A percentile compares a stretch with the other conserved stretches of the same genome.
These are phyloP conservation scores for Neomicropteryx cornuta DNA, from an alignment of 1,140 invertebrate genomes.

Conservation along the genomic window DNA sequence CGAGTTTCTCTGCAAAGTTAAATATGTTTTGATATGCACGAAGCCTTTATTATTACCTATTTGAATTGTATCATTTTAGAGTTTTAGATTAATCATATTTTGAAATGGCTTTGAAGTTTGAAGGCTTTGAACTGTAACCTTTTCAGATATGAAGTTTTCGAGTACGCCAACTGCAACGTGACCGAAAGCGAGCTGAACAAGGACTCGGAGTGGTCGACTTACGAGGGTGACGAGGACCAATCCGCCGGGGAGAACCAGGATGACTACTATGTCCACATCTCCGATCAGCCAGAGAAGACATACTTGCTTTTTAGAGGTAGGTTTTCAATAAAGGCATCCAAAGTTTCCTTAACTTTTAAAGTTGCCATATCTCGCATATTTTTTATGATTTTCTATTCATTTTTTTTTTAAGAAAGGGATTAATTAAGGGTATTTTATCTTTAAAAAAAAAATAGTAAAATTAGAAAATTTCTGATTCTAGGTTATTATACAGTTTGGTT, in stretches of 20 bases:
- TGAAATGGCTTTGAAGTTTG: too few relatives aligned
- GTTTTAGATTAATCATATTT: too few relatives aligned
- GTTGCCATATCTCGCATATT: too few relatives aligned
- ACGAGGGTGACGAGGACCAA: conserved; percentile 7
- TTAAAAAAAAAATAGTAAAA: conserved; percentile 4
- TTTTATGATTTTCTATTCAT: conserved; percentile 5
- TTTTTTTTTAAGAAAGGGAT: conserved; percentile 2
- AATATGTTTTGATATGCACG: too few relatives aligned
- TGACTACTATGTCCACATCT: conserved; percentile 13
- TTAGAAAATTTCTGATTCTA: too few relatives aligned
- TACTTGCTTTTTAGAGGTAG: conserved; percentile 15
- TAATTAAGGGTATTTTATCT: not conserved
- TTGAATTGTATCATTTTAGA: too few relatives aligned
- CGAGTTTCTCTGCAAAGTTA: too few relatives aligned
- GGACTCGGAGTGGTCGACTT: conserved; percentile 11
- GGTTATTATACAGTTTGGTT: too few relatives aligned
- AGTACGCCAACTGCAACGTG: conserved; percentile 14
- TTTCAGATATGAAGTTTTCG: conserved; percentile 15
- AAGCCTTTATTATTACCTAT: too few relatives aligned
- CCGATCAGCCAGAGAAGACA: conserved; percentile 15
- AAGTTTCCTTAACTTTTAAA: conserved; percentile 6
- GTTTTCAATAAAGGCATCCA: not conserved
- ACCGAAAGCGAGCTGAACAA: conserved; percentile 10
- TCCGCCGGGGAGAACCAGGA: conserved; percentile 6
- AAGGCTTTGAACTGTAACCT: not conserved